Percentiles rank a stretch among this genome's conserved stretches.
Evolutionary conservation across 1,140 invertebrate species (phyloP).

Genomic region (Trypoxylus dichotomus): DNA sequence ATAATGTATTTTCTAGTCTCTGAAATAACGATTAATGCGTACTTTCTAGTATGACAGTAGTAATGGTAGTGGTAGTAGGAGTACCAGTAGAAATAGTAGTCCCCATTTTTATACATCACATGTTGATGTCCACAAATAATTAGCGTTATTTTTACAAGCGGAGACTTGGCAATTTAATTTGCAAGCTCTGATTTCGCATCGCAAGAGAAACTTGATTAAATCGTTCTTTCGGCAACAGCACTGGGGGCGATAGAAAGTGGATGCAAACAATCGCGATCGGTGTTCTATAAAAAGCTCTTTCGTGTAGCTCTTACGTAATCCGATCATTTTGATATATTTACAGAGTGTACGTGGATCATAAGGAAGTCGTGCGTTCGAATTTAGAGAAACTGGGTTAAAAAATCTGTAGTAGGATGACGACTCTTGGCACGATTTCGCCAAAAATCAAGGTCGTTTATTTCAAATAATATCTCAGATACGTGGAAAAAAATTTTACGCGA

Average conservation of each 20-base stretch:
- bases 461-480: neutral
- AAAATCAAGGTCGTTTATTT: conserved; percentile 25
- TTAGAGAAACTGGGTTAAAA: conserved; percentile 17
- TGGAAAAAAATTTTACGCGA: conserved; percentile 1
- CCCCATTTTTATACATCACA: too few relatives aligned
- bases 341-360: neutral
- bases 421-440: conserved; percentile 10
- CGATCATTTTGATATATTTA: neutral
- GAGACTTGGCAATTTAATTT: neutral
- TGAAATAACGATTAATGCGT: too few relatives aligned
- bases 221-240: neutral
- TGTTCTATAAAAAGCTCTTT: conserved; percentile 4
- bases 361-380: conserved; percentile 7
- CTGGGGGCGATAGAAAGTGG: conserved; percentile 10
- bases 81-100: too few relatives aligned
- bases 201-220: neutral
- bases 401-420: neutral
- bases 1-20: too few relatives aligned
- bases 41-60: too few relatives aligned
- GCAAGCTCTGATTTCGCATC: neutral
- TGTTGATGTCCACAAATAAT: neutral
- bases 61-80: too few relatives aligned
- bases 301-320: neutral
- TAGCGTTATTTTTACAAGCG: neutral
- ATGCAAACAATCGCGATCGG: conserved; percentile 11